Base-by-base conservation (phyloP, 1,140 invertebrate species). In the Trachymyrmex septentrionalis region DNA sequence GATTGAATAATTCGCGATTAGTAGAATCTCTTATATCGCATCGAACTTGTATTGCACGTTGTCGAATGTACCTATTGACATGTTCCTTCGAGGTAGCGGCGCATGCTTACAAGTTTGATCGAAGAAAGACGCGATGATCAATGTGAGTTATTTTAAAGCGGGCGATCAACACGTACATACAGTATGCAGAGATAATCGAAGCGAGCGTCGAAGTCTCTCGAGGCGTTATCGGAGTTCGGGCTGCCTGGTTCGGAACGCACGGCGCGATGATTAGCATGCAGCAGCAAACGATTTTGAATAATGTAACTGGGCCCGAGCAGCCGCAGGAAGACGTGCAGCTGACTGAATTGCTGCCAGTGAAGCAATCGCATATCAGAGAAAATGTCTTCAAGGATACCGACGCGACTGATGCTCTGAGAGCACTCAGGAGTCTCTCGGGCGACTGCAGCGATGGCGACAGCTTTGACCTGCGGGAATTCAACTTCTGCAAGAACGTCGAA, bases 341-440 rank as follows among this genome's bases (percentile, higher is more conserved):
- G 14, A 95, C 95, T 4, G 95, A 95, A 84, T 75, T 95, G 14
- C 66, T 93, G 9, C 95, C 95, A 0, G 95, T 95, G 4, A 91
- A 94, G 55, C 94, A 94, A 19, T 95, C 93, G 2, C 61, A 92
- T 3, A 94, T 95, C 14, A 89, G 90, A 2, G 90, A 93, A 44
- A 87, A 87, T 24, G 24, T 75, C 55, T 76, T 73, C 7, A 87
- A 90, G 19, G 81, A 71, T 6, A 50, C 80, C 4, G 50, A 61
- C 16, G 91, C 85, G 3, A 93, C 92, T 0, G 95, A 95, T 59
- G 95, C 93, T 2, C 76, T 95, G 0, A 94, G 92, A 53, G 94
- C 92, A 5, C 77, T 95, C 1, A 67, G 93, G 24, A 95, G 94
- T 66, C 93, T 94, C 44, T 82, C 93, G 0, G 86, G 90, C 0